These are phyloP conservation scores for Astropecten irregularis DNA, from an alignment of 53 echinoderm and acorn worm genomes.

Conservation along the genomic window DNA sequence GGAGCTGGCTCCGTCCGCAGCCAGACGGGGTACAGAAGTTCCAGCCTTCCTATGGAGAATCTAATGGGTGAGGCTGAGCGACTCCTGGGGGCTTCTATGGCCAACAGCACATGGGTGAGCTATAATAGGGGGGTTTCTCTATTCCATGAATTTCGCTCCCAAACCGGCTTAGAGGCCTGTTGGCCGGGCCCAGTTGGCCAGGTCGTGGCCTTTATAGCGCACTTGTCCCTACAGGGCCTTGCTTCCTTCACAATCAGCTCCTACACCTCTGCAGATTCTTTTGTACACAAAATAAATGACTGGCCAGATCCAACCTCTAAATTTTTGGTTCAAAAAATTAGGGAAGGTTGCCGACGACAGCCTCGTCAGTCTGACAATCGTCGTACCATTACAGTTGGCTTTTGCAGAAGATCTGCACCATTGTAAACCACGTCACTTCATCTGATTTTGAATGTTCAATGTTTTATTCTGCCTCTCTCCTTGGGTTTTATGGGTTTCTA, in stretches of 20 bases:
- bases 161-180: too few relatives aligned
- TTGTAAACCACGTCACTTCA: not conserved
- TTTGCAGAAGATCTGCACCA: not conserved
- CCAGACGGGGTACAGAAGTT: not conserved
- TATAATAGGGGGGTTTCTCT: not conserved
- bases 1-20: too few relatives aligned
- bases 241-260: not conserved
- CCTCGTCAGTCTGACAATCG: not conserved
- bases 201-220: conserved; percentile 13
- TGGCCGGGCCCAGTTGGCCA: not conserved
- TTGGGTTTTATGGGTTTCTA: conserved; percentile 8
- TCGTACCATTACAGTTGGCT: not conserved
- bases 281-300: conserved; percentile 4
- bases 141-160: not conserved
- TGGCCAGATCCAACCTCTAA: not conserved
- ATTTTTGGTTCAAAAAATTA: not conserved
- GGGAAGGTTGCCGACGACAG: not conserved
- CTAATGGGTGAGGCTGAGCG: not conserved
- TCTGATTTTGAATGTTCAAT: not conserved
- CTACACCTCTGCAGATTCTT: not conserved
- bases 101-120: too few relatives aligned
- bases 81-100: too few relatives aligned
- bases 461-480: not conserved
- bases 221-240: not conserved
- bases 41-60: not conserved